These are phyloP conservation scores for Tricholaema leucomelas DNA, from an alignment of 2,113 vertebrate species.

Conservation along the genomic window DNA sequence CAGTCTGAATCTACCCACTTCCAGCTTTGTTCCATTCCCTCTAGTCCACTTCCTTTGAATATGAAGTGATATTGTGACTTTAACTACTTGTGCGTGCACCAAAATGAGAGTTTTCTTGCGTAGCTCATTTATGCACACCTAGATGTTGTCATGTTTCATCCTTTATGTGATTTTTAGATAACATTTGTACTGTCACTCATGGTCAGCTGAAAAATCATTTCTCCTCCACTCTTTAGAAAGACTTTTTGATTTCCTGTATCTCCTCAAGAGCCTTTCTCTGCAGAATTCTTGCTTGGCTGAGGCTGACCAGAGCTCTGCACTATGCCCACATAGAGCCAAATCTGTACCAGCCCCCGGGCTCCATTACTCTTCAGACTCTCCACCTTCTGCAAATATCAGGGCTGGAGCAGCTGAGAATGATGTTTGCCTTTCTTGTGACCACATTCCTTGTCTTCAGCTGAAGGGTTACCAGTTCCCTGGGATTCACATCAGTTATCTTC, in stretches of 20 bases:
- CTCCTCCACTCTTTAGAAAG: background rate
- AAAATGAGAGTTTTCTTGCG: background rate
- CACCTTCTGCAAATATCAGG: background rate
- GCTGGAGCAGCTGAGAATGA: background rate
- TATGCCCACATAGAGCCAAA: background rate
- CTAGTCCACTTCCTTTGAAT: background rate
- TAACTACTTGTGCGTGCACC: background rate
- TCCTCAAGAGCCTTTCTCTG: background rate
- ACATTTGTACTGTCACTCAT: background rate
- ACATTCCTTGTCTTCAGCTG: background rate
- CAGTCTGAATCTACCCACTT: too few species aligned
- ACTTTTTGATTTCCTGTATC: background rate
- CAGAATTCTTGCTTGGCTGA: background rate
- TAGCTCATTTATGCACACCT: background rate
- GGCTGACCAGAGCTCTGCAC: background rate
- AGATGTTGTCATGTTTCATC: background rate
- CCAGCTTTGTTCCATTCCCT: too few species aligned
- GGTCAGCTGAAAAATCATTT: background rate
- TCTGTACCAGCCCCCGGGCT: background rate
- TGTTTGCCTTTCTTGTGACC: background rate
- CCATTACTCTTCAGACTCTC: rapidly evolving
- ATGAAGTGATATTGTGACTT: background rate
- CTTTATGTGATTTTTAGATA: background rate
- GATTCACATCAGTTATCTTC: background rate
- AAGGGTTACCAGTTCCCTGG: background rate